These are phyloP conservation scores for Papilio xuthus DNA, from an alignment of 1,140 invertebrate genomes.

Conservation along the genomic window DNA sequence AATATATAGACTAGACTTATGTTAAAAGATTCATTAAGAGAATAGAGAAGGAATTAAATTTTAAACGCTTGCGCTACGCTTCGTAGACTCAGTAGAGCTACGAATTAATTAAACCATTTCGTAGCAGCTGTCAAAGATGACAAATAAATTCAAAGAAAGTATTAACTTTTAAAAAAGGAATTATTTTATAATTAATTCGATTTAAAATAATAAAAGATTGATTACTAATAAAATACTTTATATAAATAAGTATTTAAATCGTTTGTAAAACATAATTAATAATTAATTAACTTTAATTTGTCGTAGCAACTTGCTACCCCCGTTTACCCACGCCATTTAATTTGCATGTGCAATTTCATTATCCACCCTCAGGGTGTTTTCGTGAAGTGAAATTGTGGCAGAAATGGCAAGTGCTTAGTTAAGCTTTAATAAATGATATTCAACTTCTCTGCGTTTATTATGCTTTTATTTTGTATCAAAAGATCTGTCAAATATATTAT, in stretches of 20 bases:
- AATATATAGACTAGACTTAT: background rate
- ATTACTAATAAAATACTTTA: no score
- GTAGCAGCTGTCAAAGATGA: background rate
- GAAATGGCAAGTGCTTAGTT: slow-evolving; percentile 2
- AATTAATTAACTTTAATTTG: slow-evolving; percentile 12
- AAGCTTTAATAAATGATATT: background rate
- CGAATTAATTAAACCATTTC: slow-evolving; percentile 2
- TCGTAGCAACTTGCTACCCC: background rate
- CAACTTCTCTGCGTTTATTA: background rate
- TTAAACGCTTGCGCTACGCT: background rate
- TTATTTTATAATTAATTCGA: no score
- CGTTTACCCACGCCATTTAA: slow-evolving; percentile 8
- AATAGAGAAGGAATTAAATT: background rate
- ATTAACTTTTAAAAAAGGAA: background rate
- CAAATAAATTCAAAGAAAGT: background rate
- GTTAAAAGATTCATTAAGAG: background rate
- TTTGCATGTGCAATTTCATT: slow-evolving; percentile 21
- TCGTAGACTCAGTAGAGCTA: background rate
- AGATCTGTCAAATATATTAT: no score
- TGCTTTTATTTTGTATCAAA: no score
- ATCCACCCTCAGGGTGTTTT: slow-evolving; percentile 4
- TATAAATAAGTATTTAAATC: background rate
- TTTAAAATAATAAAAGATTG: no score
- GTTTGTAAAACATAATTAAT: background rate
- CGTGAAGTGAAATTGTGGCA: background rate